Percentiles rank a stretch among this genome's conserved stretches.
Evolutionary conservation across 2,888 invertebrate genomes (phyloP).

Genomic region (Eupithecia dodoneata): DNA sequence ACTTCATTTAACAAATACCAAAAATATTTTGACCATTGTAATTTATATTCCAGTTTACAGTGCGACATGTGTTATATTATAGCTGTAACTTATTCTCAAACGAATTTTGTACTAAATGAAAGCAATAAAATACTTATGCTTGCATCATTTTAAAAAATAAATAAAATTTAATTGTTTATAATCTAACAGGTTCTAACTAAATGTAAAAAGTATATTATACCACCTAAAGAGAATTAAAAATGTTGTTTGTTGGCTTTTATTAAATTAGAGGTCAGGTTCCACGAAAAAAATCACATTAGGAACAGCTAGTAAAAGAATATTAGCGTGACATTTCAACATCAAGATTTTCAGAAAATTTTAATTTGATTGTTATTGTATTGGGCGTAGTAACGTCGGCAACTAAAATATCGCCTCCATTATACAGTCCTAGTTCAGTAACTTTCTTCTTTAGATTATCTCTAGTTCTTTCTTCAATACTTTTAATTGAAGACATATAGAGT

Average conservation of each 20-base stretch:
- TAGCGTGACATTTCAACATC: slow-evolving; percentile 78
- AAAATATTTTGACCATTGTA: too few relatives aligned
- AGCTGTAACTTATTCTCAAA: too few relatives aligned
- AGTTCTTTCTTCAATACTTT: slow-evolving; percentile 95
- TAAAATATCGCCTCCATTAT: slow-evolving; percentile 92
- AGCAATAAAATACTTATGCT: neutral
- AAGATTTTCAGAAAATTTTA: slow-evolving; percentile 85
- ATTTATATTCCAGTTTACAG: too few relatives aligned
- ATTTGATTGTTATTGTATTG: slow-evolving; percentile 89
- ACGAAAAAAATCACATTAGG: neutral
- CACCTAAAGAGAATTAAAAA: too few relatives aligned
- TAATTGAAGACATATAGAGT: slow-evolving; percentile 95
- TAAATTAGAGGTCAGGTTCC: neutral
- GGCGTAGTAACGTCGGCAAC: slow-evolving; percentile 97
- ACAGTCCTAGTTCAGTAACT: slow-evolving; percentile 92
- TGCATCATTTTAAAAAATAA: too few relatives aligned
- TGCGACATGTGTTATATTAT: too few relatives aligned
- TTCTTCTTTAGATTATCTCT: slow-evolving; percentile 94
- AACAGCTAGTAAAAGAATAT: neutral
- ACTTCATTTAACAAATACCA: too few relatives aligned
- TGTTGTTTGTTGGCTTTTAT: neutral
- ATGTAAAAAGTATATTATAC: too few relatives aligned
- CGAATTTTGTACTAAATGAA: neutral
- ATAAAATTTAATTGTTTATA: neutral
- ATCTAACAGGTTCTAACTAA: too few relatives aligned